Evolutionary conservation across 2,113 vertebrate genomes (phyloP), one percentile per base, ranked within the genome.

Genomic region (Sphyrna mokarran): DNA sequence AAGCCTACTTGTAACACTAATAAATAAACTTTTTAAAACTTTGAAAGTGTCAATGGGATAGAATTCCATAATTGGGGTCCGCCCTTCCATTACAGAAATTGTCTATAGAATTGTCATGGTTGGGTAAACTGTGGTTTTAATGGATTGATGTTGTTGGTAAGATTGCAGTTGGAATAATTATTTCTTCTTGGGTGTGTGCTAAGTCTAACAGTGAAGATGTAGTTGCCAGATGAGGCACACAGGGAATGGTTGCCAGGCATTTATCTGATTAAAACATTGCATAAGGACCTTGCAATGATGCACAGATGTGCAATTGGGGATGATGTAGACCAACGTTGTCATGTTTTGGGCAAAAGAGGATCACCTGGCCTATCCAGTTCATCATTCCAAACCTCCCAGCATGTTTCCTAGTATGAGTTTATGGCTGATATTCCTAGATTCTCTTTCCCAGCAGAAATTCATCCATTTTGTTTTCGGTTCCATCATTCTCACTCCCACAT

Each of bases 181-280:
- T 93, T 93, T n/a, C 16, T 93, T 37, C 89, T 22, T 93, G 89
- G 61, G 89, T 93, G 89, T 63, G 33, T 93, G 61, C 86, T 89
- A 2, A 54, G 48, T 54, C 86, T 89, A 20, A 5, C 63, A 93
- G 61, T 93, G 14, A 66, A 22, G 33, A 22, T 68, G 7, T 18
- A 91, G 61, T 66, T 6, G 22, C 6, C 58, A 93, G 37, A 18
- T 22, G 23, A 40, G 80, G 18, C 18, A 6, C 80, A 83, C 80
- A 83, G 40, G 13, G 66, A 66, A 66, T 33, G 16, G 58, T 66
- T 40, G 20, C 33, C 89, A 91, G 61, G 58, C 33, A 66, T 37
- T 61, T 63, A 29, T 63, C 13, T n/a, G 29, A 18, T 91, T 61
- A 63, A 63, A 89, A n/a, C 63, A 63, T 63, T 63, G 54, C 58